phyloP scores from a whole-genome alignment of 2,113 vertebrate species.

The Spheniscus mendiculus region DNA sequence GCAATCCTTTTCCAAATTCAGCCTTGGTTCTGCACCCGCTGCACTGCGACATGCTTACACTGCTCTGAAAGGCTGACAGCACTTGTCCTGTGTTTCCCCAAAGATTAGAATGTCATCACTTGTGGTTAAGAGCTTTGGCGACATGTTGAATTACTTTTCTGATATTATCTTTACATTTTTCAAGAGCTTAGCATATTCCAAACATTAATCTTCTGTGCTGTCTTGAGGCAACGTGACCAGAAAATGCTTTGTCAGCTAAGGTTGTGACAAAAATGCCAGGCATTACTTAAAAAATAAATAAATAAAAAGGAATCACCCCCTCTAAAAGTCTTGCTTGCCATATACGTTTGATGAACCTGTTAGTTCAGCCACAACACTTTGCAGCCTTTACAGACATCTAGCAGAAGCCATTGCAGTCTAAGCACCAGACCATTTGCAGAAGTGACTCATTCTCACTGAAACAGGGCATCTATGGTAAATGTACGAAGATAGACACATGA shows the following conservation, averaged over 20 bases:
- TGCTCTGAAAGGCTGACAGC: background rate
- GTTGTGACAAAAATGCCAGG: slow-evolving; percentile 40
- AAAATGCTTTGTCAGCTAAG: slow-evolving; percentile 66
- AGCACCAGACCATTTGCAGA: background rate
- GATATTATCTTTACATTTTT: slow-evolving; percentile 66
- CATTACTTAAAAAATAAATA: background rate
- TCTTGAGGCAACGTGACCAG: slow-evolving; percentile 47
- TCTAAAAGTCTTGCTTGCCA: background rate
- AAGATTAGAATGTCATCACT: slow-evolving; percentile 63
- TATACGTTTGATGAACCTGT: background rate
- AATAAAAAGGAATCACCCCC: background rate
- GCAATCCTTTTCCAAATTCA: background rate
- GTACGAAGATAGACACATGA: background rate
- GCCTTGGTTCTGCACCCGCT: background rate
- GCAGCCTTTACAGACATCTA: background rate
- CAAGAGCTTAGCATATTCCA: slow-evolving; percentile 69
- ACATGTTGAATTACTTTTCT: slow-evolving; percentile 67
- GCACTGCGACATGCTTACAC: background rate
- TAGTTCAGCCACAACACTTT: slow-evolving; percentile 30
- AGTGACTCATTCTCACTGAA: background rate
- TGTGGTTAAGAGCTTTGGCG: slow-evolving; percentile 18
- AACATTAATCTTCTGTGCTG: slow-evolving; percentile 66
- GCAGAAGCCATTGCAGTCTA: background rate
- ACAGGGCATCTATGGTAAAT: background rate
- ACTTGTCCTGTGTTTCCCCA: slow-evolving; percentile 21